phyloP scores from a whole-genome alignment of 2,113 vertebrate species.

The Lipotes vexillifer region DNA sequence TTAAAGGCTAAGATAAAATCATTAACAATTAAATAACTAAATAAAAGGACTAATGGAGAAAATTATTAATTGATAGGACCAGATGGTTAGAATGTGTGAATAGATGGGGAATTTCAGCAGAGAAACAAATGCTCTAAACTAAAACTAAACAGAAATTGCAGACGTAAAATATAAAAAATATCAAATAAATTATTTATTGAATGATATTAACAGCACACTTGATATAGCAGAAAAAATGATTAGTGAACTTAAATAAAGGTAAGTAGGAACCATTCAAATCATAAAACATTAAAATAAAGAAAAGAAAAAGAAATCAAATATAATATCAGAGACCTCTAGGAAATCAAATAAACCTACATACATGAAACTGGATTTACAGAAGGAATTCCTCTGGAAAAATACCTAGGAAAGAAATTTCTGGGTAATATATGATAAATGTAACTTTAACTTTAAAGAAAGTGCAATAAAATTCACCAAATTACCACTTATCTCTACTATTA shows the following conservation, averaged over 20 bases:
- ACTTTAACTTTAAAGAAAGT: not conserved
- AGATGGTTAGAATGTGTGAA: not conserved
- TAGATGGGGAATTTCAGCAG: not conserved
- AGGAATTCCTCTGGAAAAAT: not conserved
- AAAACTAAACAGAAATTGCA: not conserved
- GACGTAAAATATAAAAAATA: not conserved
- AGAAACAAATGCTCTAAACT: not conserved
- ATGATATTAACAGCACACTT: not conserved
- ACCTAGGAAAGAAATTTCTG: not conserved
- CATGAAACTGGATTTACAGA: not conserved
- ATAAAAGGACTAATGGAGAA: not conserved
- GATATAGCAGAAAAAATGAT: not conserved
- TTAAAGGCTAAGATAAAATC: not conserved
- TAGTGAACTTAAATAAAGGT: not conserved
- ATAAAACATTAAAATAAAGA: not conserved
- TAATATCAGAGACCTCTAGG: not conserved
- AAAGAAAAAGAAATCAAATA: not conserved
- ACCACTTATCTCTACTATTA: not conserved
- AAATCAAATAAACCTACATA: not conserved
- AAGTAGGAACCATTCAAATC: not conserved
- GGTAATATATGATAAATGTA: not conserved
- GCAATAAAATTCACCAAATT: not conserved
- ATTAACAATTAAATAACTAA: not conserved
- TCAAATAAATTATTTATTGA: not conserved
- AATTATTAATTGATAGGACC: not conserved